A percentile compares a stretch with the other conserved stretches of the same genome.
Conservation (phyloP, 1,140 invertebrate species). For the Dreissena rostriformis region DNA sequence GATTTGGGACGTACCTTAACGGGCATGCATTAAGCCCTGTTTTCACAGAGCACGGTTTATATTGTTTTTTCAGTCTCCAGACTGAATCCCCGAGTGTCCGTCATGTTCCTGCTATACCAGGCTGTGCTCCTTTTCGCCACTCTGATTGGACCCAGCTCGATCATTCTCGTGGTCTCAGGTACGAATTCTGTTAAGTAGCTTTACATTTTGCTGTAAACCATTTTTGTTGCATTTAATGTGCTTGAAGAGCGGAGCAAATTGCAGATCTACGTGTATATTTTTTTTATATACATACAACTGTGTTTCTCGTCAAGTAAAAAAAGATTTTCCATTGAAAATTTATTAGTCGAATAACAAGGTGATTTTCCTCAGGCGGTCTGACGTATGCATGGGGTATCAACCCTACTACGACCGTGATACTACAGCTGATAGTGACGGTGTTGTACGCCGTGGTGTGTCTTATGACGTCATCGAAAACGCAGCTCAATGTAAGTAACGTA, state of each 20-base stretch:
- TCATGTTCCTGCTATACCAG: constrained; percentile 76
- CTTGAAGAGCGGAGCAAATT: too few relatives aligned
- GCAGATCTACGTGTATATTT: too few relatives aligned
- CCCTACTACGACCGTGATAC: constrained; percentile 47
- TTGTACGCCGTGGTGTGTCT: constrained; percentile 63
- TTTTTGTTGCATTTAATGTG: too few relatives aligned
- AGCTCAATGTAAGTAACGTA: constrained; percentile 64
- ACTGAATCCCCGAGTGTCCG: constrained; percentile 83
- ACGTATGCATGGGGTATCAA: constrained; percentile 66
- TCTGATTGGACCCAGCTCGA: constrained; percentile 85
- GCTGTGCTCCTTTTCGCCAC: constrained; percentile 82
- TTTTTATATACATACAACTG: too few relatives aligned
- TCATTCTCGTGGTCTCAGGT: constrained; percentile 86
- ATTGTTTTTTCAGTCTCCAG: constrained; percentile 76
- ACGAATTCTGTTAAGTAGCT: constrained; percentile 59
- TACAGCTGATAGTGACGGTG: constrained; percentile 64
- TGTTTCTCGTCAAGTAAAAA: too few relatives aligned
- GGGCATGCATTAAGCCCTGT: too few relatives aligned
- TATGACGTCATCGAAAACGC: constrained; percentile 61
- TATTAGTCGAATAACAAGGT: too few relatives aligned
- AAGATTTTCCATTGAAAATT: too few relatives aligned
- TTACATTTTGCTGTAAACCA: too few relatives aligned
- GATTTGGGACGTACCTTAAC: too few relatives aligned
- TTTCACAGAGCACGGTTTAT: too few relatives aligned
- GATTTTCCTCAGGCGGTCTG: constrained; percentile 66